Percentiles rank a stretch among this genome's conserved stretches.
These are phyloP conservation scores for Denticeps clupeoides DNA, from an alignment of 2,797 vertebrate genomes.

Conservation along the genomic window DNA sequence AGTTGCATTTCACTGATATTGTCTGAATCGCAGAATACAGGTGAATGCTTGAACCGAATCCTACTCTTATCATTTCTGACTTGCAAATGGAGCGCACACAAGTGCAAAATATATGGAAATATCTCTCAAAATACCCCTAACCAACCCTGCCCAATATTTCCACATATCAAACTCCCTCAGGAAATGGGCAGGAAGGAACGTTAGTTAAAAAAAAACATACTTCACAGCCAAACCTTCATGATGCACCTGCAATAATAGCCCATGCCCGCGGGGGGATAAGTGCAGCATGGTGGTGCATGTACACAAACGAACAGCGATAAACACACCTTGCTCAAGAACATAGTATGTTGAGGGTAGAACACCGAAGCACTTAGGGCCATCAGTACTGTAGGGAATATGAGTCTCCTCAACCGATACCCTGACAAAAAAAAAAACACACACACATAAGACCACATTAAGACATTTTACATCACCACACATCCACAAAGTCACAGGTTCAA, in stretches of 20 bases:
- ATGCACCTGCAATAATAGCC: slow-evolving; percentile 25
- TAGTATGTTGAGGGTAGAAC: slow-evolving; percentile 84
- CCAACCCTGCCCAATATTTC: slow-evolving; percentile 2
- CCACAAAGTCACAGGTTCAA: background rate
- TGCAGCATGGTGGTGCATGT: slow-evolving; percentile 8
- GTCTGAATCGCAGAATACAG: background rate
- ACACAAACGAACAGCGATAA: background rate
- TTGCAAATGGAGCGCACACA: background rate
- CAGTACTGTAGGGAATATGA: slow-evolving; percentile 71
- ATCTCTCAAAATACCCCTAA: background rate
- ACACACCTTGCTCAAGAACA: slow-evolving; percentile 66
- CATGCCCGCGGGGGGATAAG: slow-evolving; percentile 14
- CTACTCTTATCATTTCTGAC: background rate
- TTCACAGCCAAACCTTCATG: slow-evolving; percentile 41
- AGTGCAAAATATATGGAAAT: slow-evolving; percentile 16
- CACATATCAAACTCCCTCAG: slow-evolving; percentile 4
- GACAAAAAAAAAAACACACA: slow-evolving; percentile 18
- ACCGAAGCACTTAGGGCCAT: slow-evolving; percentile 77
- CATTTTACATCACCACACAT: background rate
- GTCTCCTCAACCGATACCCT: slow-evolving; percentile 80
- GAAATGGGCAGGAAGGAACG: slow-evolving; percentile 15
- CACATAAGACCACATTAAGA: background rate
- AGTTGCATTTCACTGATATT: background rate
- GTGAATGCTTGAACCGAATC: background rate
- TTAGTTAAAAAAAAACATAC: slow-evolving; percentile 12